Evolutionary conservation across 2,888 invertebrate genomes (phyloP), one percentile per base, ranked within the genome.

Genomic region (Autographa pulchrina): DNA sequence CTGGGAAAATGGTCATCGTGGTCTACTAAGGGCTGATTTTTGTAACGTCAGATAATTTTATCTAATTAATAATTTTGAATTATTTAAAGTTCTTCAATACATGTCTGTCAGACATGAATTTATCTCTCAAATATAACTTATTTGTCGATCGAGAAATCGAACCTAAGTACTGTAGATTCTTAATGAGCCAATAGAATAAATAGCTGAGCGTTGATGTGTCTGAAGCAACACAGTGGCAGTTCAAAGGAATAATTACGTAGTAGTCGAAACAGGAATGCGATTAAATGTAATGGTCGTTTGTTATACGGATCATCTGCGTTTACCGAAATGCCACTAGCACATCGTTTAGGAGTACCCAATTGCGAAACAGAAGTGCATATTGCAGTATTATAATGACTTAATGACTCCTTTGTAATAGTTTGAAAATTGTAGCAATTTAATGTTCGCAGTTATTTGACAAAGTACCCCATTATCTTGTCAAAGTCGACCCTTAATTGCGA

Each of bases 391-490:
- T 43, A 43, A 48, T n/a, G 11, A 25, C 54, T 56, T 56, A 13
- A 56, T 56, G 54, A 1, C 20, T 56, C 25, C 25, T n/a, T 9
- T 11, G 11, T 1, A 32, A 7, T 18, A 59, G 58, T 14, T 20
- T 14, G 65, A 67, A 56, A 80, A 80, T 80, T 48, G n/a, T 35
- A 0, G 76, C 71, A 80, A 75, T 77, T 80, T 61, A 54, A 25
- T 14, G 11, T 9, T 62, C 61, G 71, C 71, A 14, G 48, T 80
- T 41, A 76, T 70, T 71, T 75, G 61, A 75, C 41, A 71, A 62
- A 75, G 56, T 48, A 41, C 62, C 67, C 43, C 59, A 77, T 77
- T 77, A 77, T 66, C 35, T n/a, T 76, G 80, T 77, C 77, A 1
- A 38, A 60, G 58, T 41, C 68, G 18, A 60, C 32, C 72, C 35